These are phyloP conservation scores for Cassiopea andromeda DNA, from an alignment of 30 jellyfish, hydroid and myxozoan genomes.

Conservation along the genomic window DNA sequence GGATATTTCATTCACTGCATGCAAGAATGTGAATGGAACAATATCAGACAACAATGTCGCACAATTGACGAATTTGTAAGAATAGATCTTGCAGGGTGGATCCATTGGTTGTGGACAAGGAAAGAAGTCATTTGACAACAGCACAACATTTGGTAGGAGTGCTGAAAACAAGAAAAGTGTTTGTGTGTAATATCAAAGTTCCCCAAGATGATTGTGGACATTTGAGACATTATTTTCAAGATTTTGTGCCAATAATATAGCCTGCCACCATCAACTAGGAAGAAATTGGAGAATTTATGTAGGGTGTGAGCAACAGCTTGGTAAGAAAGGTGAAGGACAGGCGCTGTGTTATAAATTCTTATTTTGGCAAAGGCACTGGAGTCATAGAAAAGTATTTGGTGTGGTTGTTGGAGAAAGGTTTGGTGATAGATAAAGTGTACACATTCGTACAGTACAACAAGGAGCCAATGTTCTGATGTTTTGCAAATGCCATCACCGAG, in stretches of 20 bases:
- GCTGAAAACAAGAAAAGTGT: not conserved
- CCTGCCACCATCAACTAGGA: not conserved
- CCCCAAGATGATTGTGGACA: not conserved
- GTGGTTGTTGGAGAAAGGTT: slow-evolving; percentile 18
- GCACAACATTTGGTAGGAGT: not conserved
- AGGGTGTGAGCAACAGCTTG: not conserved
- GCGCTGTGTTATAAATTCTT: not conserved
- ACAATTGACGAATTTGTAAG: not conserved
- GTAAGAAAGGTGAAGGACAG: not conserved
- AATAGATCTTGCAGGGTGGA: not conserved
- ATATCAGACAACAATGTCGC: not conserved
- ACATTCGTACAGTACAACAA: not conserved
- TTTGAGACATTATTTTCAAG: not conserved
- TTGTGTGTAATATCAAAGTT: not conserved
- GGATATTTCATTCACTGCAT: not conserved
- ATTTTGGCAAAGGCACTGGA: not conserved
- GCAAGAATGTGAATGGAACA: not conserved
- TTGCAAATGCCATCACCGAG: not conserved
- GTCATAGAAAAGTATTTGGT: slow-evolving; percentile 5
- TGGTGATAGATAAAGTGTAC: not conserved
- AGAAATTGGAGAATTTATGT: not conserved
- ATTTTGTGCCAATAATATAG: not conserved
- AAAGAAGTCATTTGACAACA: not conserved
- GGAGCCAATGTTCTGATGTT: not conserved
- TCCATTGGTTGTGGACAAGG: not conserved